Conservation (phyloP, 2,797 vertebrate genomes). For the Vireo griseus region DNA sequence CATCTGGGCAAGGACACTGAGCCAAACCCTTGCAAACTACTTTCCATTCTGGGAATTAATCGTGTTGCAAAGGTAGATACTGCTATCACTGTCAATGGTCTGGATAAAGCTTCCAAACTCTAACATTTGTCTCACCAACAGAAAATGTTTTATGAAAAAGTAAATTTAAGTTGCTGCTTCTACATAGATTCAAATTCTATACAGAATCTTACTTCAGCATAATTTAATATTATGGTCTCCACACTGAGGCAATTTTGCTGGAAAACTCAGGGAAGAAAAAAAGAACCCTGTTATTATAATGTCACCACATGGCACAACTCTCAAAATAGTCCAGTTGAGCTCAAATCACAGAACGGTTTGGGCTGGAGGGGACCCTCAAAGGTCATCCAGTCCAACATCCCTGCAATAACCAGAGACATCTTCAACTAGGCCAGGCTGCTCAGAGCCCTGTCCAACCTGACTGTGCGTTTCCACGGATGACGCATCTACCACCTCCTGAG, state of each 20-base stretch:
- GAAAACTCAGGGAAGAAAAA: background rate
- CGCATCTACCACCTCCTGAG: background rate
- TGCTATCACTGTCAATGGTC: background rate
- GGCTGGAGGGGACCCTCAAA: background rate
- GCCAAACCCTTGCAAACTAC: background rate
- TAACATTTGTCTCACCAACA: background rate
- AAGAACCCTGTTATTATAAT: background rate
- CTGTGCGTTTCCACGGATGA: background rate
- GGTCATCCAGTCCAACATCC: background rate
- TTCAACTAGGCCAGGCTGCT: background rate
- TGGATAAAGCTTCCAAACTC: background rate
- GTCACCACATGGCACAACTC: background rate
- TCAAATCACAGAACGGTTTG: background rate
- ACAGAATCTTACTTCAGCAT: background rate
- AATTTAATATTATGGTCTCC: background rate
- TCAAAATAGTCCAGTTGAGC: background rate
- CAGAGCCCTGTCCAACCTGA: background rate
- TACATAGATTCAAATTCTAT: background rate
- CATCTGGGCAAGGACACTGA: background rate
- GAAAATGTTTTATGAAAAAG: background rate
- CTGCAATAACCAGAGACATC: background rate
- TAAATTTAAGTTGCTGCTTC: background rate
- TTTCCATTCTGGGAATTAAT: background rate
- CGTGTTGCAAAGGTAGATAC: accelerated
- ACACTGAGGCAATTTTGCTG: background rate